Percentiles rank a stretch among this genome's conserved stretches.
These are phyloP conservation scores for Zoroaster sp. DNA, from an alignment of 53 echinoderm and acorn worm genomes.

Conservation along the genomic window DNA sequence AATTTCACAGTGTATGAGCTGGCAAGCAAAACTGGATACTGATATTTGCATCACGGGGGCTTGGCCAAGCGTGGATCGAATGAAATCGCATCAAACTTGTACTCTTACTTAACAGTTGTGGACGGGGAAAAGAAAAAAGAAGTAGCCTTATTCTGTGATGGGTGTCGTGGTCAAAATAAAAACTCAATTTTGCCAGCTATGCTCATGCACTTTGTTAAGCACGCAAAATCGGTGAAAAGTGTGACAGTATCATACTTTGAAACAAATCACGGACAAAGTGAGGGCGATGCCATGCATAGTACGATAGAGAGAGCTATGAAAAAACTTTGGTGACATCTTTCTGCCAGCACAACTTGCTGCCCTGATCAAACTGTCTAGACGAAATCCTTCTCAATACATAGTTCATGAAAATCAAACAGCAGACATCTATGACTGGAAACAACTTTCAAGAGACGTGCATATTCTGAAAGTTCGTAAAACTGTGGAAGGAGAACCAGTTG, in stretches of 20 bases:
- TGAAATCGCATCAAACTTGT: constrained; percentile 63
- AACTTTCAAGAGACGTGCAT: not conserved
- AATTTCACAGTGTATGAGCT: constrained; percentile 76
- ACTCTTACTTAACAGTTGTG: constrained; percentile 21
- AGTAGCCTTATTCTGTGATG: constrained; percentile 69
- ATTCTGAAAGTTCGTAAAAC: constrained; percentile 39
- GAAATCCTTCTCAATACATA: not conserved
- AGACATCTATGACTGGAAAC: constrained; percentile 61
- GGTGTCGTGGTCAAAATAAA: constrained; percentile 74
- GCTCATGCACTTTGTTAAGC: constrained; percentile 15
- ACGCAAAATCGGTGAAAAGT: not conserved
- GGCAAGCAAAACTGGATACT: constrained; percentile 34
- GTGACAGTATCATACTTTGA: constrained; percentile 56
- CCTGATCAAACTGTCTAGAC: constrained; percentile 40
- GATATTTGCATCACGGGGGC: constrained; percentile 63
- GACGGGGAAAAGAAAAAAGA: constrained; percentile 11
- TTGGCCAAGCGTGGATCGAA: constrained; percentile 49
- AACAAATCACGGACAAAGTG: constrained; percentile 69
- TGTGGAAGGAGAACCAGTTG: constrained; percentile 39
- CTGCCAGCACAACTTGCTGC: constrained; percentile 54
- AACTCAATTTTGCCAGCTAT: constrained; percentile 69
- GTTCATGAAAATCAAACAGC: too few species aligned
- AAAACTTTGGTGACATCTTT: constrained; percentile 51
- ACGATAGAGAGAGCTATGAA: constrained; percentile 58
- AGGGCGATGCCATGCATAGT: constrained; percentile 75